These are phyloP conservation scores for Mesitornis unicolor DNA, from an alignment of 2,113 vertebrate species.

Conservation along the genomic window DNA sequence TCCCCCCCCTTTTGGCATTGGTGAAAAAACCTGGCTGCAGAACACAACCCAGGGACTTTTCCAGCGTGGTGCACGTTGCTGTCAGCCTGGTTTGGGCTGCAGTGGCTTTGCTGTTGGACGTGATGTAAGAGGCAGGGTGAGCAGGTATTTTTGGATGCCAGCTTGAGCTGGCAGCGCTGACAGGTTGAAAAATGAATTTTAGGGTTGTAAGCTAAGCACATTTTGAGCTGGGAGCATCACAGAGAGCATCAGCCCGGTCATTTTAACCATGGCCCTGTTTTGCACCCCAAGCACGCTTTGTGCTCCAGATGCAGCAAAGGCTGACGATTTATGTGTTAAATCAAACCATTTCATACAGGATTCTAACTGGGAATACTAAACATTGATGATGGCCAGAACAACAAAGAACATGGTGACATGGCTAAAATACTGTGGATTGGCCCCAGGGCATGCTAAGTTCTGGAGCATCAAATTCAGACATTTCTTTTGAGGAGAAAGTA, in stretches of 20 bases:
- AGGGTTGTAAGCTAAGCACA: background rate
- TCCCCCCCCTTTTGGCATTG: background rate
- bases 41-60: background rate
- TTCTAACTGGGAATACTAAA: background rate
- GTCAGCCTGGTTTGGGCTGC: background rate
- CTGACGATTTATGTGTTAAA: background rate
- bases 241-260: slow-evolving; percentile 26
- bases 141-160: background rate
- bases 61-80: background rate
- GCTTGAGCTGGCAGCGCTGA: background rate
- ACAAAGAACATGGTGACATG: background rate
- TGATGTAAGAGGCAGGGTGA: slow-evolving; percentile 5
- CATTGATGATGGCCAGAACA: background rate
- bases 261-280: background rate
- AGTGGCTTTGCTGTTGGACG: background rate
- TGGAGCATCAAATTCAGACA: background rate
- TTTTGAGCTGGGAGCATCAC: slow-evolving; percentile 12
- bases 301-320: background rate
- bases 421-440: background rate
- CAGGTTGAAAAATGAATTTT: slow-evolving; percentile 23
- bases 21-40: background rate
- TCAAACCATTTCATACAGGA: background rate
- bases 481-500: background rate
- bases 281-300: background rate
- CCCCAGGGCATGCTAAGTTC: background rate